These are phyloP conservation scores for Allophyes oxyacanthae DNA, from an alignment of 2,888 invertebrate genomes.

Conservation along the genomic window DNA sequence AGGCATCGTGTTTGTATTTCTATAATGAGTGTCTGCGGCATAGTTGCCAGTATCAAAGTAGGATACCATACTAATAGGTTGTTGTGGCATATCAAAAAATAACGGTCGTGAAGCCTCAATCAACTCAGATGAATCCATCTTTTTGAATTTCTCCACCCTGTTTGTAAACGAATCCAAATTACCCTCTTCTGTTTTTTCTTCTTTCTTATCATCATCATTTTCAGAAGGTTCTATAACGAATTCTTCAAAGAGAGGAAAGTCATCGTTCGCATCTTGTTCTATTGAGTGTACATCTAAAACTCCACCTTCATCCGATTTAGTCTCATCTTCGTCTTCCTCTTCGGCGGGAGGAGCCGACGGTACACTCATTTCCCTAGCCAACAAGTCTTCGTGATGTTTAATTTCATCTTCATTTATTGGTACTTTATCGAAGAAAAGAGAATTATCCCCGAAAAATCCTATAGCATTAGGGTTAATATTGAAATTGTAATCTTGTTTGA, in stretches of 20 bases:
- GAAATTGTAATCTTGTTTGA: constrained; percentile 63
- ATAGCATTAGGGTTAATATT: constrained; percentile 63
- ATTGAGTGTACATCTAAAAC: constrained; percentile 80
- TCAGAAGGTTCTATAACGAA: constrained; percentile 81
- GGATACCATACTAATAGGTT: constrained; percentile 76
- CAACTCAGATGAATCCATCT: constrained; percentile 64
- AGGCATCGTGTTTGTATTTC: constrained; percentile 71
- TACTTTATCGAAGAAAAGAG: constrained; percentile 71
- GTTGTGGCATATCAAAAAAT: constrained; percentile 60
- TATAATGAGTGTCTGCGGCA: constrained; percentile 81
- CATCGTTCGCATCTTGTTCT: constrained; percentile 83
- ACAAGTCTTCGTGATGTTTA: constrained; percentile 69
- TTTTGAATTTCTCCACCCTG: constrained; percentile 79
- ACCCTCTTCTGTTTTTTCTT: constrained; percentile 64
- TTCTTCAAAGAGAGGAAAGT: constrained; percentile 81
- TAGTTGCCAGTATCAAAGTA: constrained; percentile 86
- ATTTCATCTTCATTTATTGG: constrained; percentile 77
- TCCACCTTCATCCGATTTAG: constrained; percentile 78
- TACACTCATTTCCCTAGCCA: constrained; percentile 68
- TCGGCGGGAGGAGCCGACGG: constrained; percentile 77
- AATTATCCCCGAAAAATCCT: constrained; percentile 70
- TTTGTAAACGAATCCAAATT: constrained; percentile 77
- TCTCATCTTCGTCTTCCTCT: constrained; percentile 80
- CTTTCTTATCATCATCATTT: constrained; percentile 76
- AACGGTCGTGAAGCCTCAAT: constrained; percentile 28